Evolutionary conservation across 2,888 invertebrate species (phyloP), one percentile per base, ranked within the genome.

Genomic region (Yponomeuta plumbellus): DNA sequence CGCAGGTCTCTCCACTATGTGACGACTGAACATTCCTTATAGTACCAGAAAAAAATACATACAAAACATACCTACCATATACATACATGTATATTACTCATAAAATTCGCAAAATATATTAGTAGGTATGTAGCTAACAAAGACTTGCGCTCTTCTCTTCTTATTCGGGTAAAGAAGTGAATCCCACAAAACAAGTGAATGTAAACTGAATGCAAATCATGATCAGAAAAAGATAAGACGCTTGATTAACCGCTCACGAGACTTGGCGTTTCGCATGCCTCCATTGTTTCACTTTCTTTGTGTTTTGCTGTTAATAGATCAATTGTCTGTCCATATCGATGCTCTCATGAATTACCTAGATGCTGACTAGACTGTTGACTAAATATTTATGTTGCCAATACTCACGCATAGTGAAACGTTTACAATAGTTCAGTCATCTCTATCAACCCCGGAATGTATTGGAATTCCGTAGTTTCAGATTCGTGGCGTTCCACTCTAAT

Each of bases 401-500:
- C 34, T 34, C 34, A 34, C 34, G 34, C 8, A 34, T 34, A 34
- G 34, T 17, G 44, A 52, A 52, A 52, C 44, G 5, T 52, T 52
- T 13, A 17, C 44, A 52, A 52, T 52, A 52, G 44, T 52, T 52
- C 17, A 17, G 44, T 52, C 44, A 17, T 52, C 13, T 17, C 44
- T 52, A 13, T 52, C 44, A 17, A 52, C 4, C 17, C 44, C 17
- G 67, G 67, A 67, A 72, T 77, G 78, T 74, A 74, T 75, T 74
- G 76, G 77, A 79, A 77, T 77, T 79, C 76, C 75, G 72, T 75
- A 22, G 59, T 59, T 59, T 23, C 59, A 23, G n/a, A 40, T 61
- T 62, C 75, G 58, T 59, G 68, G 66, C 65, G 84, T 87, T 87
- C 86, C 84, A 87, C 80, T 86, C 87, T 86, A 84, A 80, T 88